Conservation (phyloP, 2,797 vertebrate species). For the Halcyon chelicuti region DNA sequence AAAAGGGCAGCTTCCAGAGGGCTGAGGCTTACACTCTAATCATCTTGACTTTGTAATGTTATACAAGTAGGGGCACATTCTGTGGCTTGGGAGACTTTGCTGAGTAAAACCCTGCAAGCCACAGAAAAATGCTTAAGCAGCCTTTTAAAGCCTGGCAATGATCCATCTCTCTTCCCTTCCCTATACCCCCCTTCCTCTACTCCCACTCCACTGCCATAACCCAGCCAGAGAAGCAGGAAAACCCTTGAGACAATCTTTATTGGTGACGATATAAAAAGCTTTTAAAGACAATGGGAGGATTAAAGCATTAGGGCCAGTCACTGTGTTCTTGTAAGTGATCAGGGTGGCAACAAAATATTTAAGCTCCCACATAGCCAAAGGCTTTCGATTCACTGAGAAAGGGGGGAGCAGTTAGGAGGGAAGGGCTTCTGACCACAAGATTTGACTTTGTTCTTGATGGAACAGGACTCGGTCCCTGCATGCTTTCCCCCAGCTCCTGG, state of each 20-base stretch:
- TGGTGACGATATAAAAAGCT: conserved; percentile 41
- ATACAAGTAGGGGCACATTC: conserved; percentile 73
- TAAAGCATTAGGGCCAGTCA: neutral
- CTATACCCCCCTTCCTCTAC: neutral
- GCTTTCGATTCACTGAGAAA: conserved; percentile 1
- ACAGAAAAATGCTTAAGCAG: conserved; percentile 73
- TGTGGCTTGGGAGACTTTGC: conserved; percentile 72
- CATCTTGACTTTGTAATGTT: conserved; percentile 72
- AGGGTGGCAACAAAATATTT: conserved; percentile 33
- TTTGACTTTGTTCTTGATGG: neutral
- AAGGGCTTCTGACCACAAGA: neutral
- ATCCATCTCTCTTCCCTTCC: conserved; percentile 50
- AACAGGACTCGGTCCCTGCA: rapidly evolving
- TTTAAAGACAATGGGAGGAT: conserved; percentile 57
- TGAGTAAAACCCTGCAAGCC: conserved; percentile 71
- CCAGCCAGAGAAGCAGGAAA: conserved; percentile 24
- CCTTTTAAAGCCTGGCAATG: conserved; percentile 69
- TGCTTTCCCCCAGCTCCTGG: neutral
- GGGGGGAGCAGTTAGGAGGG: neutral
- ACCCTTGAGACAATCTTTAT: conserved; percentile 53
- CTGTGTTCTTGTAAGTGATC: conserved; percentile 10
- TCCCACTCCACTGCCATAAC: neutral
- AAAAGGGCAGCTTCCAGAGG: conserved; percentile 69
- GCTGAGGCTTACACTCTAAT: conserved; percentile 65
- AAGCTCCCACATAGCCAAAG: neutral